A percentile compares a stretch with the other conserved stretches of the same genome.
phyloP scores from a whole-genome alignment of 2,113 vertebrate genomes.

The Excalfactoria chinensis region DNA sequence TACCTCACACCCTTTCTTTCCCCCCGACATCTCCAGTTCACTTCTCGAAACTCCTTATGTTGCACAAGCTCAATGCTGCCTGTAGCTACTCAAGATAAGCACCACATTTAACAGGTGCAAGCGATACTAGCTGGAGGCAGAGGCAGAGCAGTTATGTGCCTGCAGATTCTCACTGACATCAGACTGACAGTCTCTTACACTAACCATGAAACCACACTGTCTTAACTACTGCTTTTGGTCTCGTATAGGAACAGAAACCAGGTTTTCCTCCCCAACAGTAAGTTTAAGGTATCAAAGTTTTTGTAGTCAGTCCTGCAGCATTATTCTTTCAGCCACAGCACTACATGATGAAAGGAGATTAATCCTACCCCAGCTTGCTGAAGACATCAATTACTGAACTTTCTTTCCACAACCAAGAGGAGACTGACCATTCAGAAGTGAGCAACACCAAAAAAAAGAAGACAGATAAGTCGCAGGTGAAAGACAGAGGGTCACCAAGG shows the following conservation, averaged over 20 bases:
- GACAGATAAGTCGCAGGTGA: accelerated
- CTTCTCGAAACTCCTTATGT: neutral
- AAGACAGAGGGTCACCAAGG: neutral
- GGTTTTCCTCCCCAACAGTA: neutral
- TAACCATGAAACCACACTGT: neutral
- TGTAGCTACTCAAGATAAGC: conserved; percentile 28
- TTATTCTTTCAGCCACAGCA: conserved; percentile 2
- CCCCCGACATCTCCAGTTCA: neutral
- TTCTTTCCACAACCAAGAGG: neutral
- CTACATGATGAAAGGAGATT: neutral
- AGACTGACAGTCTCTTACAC: neutral
- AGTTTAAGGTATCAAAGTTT: neutral
- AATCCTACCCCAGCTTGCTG: neutral
- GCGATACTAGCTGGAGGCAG: conserved; percentile 9
- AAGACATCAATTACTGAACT: neutral
- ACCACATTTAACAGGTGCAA: neutral
- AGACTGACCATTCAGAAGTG: neutral
- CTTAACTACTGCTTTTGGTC: neutral
- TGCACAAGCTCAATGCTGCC: neutral
- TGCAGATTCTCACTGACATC: neutral
- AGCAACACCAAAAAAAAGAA: neutral
- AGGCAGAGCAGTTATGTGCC: neutral
- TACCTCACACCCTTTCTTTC: neutral
- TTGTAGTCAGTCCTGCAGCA: neutral
- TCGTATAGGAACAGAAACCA: neutral